Evolutionary conservation across 2,888 invertebrate genomes (phyloP), one percentile per base, ranked within the genome.

Genomic region (Rhagophthalmus giganteus): DNA sequence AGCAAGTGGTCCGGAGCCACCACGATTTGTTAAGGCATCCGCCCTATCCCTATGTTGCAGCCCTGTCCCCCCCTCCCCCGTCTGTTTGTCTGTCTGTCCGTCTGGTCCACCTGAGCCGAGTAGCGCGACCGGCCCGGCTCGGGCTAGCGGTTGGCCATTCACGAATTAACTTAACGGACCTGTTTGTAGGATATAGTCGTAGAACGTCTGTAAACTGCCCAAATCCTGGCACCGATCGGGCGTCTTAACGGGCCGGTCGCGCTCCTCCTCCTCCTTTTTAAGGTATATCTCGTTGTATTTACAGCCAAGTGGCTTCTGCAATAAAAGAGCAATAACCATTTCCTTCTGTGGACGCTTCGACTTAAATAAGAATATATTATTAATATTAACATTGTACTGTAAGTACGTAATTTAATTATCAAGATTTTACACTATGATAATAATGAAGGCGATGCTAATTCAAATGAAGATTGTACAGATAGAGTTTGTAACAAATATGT

Each of bases 231-330:
- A 10, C 10, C 20, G 10, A 34, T 11, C 32, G 32, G 15, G 38
- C 38, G 35, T 11, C 20, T 25, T 25, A 34, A 13, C 27, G 50
- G 37, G 15, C 10, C 35, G 30, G 30, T 15, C 41, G 35, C 38
- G 34, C 32, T 34, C 38, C 31, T 33, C 25, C 9, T 24, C 38
- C 33, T 37, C 26, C 79, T 80, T 80, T 81, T 79, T 80, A 77
- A 78, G 79, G 80, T n/a, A n/a, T 28, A 79, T 81, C 54, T 62
- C 51, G 71, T 81, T 81, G 81, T 81, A 81, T 79, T 78, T 81
- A 80, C 78, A 79, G 80, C 80, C 80, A 79, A 77, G 63, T 64
- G 77, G 77, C 76, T 76, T 76, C 74, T 75, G 78, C 77, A 77
- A 78, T 77, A 77, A 77, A 71, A 74, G 70, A 78, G 78, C 78